phyloP scores from a whole-genome alignment of 2,888 invertebrate genomes.

The Eristalis pertinax region DNA sequence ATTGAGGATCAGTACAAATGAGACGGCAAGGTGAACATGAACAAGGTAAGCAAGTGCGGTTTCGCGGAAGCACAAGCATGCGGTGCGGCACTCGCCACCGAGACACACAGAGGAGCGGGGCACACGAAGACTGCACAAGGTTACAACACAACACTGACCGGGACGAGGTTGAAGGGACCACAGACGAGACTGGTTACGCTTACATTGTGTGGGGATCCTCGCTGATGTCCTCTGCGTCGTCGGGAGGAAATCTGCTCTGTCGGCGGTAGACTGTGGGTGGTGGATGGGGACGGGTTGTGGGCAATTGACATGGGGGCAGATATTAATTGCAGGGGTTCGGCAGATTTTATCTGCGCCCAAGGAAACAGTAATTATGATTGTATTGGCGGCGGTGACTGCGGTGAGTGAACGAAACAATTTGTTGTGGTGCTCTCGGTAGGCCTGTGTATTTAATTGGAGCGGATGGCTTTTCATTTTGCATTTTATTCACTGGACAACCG shows the following conservation, averaged over 20 bases:
- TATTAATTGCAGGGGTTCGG: constrained; percentile 32
- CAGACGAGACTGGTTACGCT: background rate
- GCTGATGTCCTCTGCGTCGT: background rate
- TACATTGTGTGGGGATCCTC: background rate
- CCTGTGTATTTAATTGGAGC: background rate
- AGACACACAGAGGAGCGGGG: background rate
- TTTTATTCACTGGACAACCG: background rate
- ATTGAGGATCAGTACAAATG: constrained; percentile 26
- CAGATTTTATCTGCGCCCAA: background rate
- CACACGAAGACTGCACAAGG: background rate
- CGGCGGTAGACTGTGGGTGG: background rate
- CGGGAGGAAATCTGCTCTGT: background rate
- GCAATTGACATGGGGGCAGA: constrained; percentile 42
- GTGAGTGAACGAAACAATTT: background rate
- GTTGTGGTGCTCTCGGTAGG: background rate
- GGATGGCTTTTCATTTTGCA: background rate
- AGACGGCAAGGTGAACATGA: background rate
- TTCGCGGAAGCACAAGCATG: background rate
- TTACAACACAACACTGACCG: background rate
- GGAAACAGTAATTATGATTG: constrained; percentile 17
- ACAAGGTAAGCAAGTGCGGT: background rate
- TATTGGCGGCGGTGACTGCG: constrained; percentile 2
- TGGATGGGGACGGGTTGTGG: background rate
- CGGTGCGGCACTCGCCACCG: background rate
- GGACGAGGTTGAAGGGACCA: background rate